A percentile compares a stretch with the other conserved stretches of the same genome.
These are phyloP conservation scores for Cryptocephalus moraei DNA, from an alignment of 2,888 invertebrate genomes.

Conservation along the genomic window DNA sequence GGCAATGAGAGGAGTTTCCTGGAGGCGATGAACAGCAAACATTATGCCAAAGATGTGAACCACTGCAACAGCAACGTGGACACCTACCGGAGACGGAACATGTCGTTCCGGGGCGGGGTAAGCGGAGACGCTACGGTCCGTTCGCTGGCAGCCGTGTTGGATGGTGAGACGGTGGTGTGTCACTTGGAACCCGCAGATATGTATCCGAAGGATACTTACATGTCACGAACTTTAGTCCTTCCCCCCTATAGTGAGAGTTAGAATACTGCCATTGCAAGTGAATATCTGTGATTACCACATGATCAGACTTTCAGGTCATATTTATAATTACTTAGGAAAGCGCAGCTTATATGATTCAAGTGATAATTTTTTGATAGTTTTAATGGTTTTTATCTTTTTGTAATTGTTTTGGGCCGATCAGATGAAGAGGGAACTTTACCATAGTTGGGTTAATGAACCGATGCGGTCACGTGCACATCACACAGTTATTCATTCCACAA, in stretches of 20 bases:
- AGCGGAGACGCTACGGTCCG: constrained; percentile 48
- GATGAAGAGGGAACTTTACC: background rate
- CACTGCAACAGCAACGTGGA: constrained; percentile 43
- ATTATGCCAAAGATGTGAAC: constrained; percentile 27
- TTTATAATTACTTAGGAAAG: constrained; percentile 27
- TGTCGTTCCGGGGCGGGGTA: constrained; percentile 34
- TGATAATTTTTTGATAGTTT: background rate
- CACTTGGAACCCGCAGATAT: constrained; percentile 64
- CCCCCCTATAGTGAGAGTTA: constrained; percentile 55
- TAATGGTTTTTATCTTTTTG: background rate
- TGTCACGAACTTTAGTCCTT: constrained; percentile 45
- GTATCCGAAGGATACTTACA: constrained; percentile 38
- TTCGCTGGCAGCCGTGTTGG: constrained; percentile 66
- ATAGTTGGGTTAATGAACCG: background rate
- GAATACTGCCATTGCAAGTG: constrained; percentile 39
- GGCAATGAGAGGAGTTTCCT: constrained; percentile 46
- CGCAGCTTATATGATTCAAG: constrained; percentile 32
- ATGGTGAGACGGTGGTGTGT: constrained; percentile 79
- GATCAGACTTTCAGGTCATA: constrained; percentile 36
- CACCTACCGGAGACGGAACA: constrained; percentile 39
- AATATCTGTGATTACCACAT: constrained; percentile 42
- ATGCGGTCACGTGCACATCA: background rate
- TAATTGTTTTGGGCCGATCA: background rate
- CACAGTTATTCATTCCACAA: background rate
- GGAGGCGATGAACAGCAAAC: constrained; percentile 25